Conservation (phyloP, 2,113 vertebrate species). For the Pogonocichla stellata region DNA sequence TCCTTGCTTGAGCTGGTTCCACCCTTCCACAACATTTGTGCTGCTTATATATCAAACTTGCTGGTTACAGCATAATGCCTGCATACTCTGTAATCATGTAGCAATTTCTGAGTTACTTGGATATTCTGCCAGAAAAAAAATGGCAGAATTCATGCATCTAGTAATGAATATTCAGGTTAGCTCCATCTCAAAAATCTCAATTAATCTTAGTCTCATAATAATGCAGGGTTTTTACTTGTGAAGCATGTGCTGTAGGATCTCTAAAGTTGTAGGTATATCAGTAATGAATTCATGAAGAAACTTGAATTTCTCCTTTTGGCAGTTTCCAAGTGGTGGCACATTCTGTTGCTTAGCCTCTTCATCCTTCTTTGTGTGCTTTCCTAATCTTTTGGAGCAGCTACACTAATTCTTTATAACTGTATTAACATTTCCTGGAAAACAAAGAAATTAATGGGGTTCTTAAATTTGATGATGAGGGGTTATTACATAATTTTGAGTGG, state of each 20-base stretch:
- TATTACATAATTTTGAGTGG: background rate
- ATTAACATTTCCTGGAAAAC: background rate
- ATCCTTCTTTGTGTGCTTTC: background rate
- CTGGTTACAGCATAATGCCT: background rate
- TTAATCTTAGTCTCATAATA: background rate
- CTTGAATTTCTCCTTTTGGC: background rate
- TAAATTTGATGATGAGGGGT: background rate
- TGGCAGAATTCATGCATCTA: background rate
- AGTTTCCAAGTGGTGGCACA: background rate
- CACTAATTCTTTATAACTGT: background rate
- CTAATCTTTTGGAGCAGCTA: background rate
- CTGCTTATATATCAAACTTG: background rate
- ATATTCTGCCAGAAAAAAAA: background rate
- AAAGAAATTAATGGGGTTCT: rapidly evolving
- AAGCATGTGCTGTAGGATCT: background rate
- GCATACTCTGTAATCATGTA: background rate
- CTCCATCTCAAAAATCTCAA: background rate
- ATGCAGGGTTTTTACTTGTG: background rate
- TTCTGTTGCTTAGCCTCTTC: background rate
- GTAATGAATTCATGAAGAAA: background rate
- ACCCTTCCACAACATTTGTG: background rate
- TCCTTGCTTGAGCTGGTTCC: background rate
- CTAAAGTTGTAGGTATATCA: background rate
- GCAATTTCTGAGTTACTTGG: background rate
- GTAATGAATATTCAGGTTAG: background rate